Conservation (phyloP, 1,140 invertebrate genomes). For the Popillia japonica region DNA sequence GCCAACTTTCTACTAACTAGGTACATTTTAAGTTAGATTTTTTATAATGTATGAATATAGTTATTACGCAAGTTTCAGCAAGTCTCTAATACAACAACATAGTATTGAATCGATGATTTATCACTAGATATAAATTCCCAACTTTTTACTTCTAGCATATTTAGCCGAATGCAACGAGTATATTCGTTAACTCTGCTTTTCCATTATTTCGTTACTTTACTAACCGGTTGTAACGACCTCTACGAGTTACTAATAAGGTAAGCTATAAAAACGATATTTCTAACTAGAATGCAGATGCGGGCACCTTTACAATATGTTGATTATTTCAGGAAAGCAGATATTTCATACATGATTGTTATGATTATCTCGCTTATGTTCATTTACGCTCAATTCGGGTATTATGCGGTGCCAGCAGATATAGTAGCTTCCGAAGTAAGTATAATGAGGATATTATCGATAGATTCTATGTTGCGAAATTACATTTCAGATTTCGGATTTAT, state of each 20-base stretch:
- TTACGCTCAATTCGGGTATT: slow-evolving; percentile 25
- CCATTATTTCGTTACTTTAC: slow-evolving; percentile 13
- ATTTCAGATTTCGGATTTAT: neutral
- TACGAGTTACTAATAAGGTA: slow-evolving; percentile 4
- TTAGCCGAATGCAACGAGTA: neutral
- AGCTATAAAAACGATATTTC: neutral
- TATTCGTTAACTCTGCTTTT: neutral
- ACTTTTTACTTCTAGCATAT: neutral
- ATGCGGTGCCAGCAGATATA: neutral
- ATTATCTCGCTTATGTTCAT: neutral
- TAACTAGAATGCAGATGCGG: neutral
- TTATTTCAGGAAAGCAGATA: neutral
- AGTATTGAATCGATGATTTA: too few species aligned
- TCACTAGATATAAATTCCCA: neutral
- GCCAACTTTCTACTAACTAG: too few species aligned
- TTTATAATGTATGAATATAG: too few species aligned
- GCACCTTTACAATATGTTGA: neutral
- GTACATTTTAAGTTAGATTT: too few species aligned
- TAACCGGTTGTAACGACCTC: neutral
- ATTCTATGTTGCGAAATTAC: neutral
- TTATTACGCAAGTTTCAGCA: too few species aligned
- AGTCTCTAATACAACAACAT: too few species aligned
- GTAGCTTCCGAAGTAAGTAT: neutral
- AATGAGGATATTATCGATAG: neutral
- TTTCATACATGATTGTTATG: neutral